Base-by-base conservation (phyloP, 2,113 vertebrate species). In the Arizona elegans region DNA sequence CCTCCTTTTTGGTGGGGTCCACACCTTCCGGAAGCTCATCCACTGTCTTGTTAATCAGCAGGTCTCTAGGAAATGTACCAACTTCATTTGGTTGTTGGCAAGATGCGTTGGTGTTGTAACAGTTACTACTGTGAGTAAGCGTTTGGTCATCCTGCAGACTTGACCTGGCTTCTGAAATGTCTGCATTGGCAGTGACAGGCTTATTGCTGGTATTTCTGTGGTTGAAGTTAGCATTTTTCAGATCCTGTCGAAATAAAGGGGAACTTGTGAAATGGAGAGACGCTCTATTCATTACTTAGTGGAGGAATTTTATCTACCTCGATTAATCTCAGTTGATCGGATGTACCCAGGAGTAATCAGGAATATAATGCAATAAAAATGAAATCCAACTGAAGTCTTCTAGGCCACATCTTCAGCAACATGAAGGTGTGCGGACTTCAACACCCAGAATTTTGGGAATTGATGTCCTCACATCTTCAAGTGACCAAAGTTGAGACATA, bases 1-100 rank as follows among this genome's bases (percentile, higher is more conserved):
- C 99, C 98, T 99, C 98, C 96, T 97, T 98, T 91, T 95, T 98
- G 65, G 95, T 92, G 90, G 98, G 98, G 95, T 99, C 98, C 96
- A 98, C 98, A 0, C 98, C 98, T 10, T 97, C 94, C 0, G 98
- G 98, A 38, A 98, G 98, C 10, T 99, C 98, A 26, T 96, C 96
- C 19, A 97, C 87, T 0, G 95, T 86, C 94, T 97, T 98, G 96
- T 98, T 97, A 89, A 98, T 70, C 24, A 98, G 96, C 88, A 98
- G 93, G 55, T 97, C 95, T 95, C 96, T 19, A 96, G 97, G 94
- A 92, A 96, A 96, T 94, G 86, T 0, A 2, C 88, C 94, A 0
- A 94, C 91, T 0, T 95, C 91, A 0, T 96, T 95, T 93, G 88
- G 93, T 90, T 8, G 91, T 91, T 70, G 65, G 94, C n/a, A 91